Evolutionary conservation across 2,113 vertebrate genomes (phyloP).

Genomic region (Carollia perspicillata): DNA sequence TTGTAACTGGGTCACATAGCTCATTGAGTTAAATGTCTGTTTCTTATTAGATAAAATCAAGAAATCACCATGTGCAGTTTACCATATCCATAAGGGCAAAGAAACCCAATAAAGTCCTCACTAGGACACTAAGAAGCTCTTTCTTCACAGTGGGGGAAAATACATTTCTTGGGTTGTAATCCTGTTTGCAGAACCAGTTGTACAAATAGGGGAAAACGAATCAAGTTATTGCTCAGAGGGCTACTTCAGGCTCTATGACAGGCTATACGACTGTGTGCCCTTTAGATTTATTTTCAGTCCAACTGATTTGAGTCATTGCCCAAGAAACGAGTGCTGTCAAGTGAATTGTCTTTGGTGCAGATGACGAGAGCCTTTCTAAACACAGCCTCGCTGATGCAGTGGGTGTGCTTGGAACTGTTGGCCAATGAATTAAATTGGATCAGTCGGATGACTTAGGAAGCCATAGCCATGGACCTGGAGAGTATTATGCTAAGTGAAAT

Average conservation of each 20-base stretch:
- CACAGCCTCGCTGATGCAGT: not conserved
- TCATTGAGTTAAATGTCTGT: not conserved
- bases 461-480: too few species aligned
- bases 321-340: conserved; percentile 27
- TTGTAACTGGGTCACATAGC: not conserved
- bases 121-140: not conserved
- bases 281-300: conserved; percentile 61
- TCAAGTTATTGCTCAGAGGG: conserved; percentile 34
- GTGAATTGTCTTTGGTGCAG: conserved; percentile 5
- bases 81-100: not conserved
- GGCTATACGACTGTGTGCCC: conserved; percentile 57
- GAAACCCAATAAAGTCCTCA: not conserved
- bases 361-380: not conserved
- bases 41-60: conserved; percentile 27
- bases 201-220: conserved; percentile 35
- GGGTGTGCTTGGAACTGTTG: conserved; percentile 18
- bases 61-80: not conserved
- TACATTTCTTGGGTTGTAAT: not conserved
- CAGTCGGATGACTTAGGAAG: not conserved
- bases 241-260: conserved; percentile 42
- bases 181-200: conserved; percentile 39
- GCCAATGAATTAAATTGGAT: conserved; percentile 31
- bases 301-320: conserved; percentile 52
- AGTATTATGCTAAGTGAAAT: too few species aligned
- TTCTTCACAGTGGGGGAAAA: not conserved